Evolutionary conservation across 2,888 invertebrate genomes (phyloP), one percentile per base, ranked within the genome.

Genomic region (Amaurobius ferox): DNA sequence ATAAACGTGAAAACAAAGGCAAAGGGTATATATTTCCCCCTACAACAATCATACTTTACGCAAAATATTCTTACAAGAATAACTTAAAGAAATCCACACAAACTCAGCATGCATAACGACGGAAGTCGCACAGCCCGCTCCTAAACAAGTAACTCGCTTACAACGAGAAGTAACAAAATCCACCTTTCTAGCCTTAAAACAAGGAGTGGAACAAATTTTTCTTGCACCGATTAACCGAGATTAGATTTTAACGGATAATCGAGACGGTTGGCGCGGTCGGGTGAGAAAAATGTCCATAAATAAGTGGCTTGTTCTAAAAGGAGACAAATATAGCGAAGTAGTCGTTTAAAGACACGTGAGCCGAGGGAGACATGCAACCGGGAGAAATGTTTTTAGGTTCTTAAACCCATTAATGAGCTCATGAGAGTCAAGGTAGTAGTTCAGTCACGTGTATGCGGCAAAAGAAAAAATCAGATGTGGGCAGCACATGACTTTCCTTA

Each of bases 221-320:
- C 55, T 55, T 55, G 55, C 55, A 55, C 55, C 5, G 83, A 85
- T 85, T 77, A 85, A 66, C 11, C 29, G 26, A 77, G 83, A 77
- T 76, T 72, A 81, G 83, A 85, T 77, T 72, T 29, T 71, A 16
- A 39, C 28, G 3, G 83, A 26, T 72, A 85, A 72, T 48, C 40
- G 83, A 85, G 77, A 85, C 67, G 55, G 67, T 64, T 44, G 77
- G 70, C 28, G 71, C n/a, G 39, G 61, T 77, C 35, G 71, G 61
- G 81, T 64, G 81, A 76, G 76, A 76, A 55, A 72, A 73, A 77
- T 67, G 72, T 77, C 67, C 77, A 66, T 77, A 85, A 85, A 85
- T 72, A 77, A 85, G 72, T 11, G 30, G 64, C 77, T 78, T 85
- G 83, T 85, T 72, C 66, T 72, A 74, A 40, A 77, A 70, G 67